Percentiles rank a stretch among this genome's conserved stretches.
Conservation (phyloP, 2,888 invertebrate genomes). For the Cephus pulcher region DNA sequence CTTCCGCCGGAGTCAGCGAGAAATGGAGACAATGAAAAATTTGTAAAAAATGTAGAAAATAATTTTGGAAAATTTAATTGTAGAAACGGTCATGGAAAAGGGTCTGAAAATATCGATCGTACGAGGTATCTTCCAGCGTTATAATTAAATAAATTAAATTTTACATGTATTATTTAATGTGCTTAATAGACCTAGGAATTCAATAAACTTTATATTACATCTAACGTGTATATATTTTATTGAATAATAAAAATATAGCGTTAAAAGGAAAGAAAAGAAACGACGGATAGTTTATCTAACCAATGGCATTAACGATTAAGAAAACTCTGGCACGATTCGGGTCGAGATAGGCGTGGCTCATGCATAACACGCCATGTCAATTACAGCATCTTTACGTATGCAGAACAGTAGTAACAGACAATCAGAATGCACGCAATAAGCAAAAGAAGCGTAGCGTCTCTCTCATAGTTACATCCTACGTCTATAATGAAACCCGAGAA, state of each 20-base stretch:
- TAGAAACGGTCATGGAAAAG: background rate
- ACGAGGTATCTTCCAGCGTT: background rate
- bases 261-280: background rate
- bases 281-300: background rate
- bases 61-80: background rate
- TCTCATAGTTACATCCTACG: background rate
- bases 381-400: background rate
- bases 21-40: background rate
- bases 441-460: background rate
- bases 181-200: background rate
- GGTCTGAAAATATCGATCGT: background rate
- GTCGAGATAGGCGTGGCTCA: background rate
- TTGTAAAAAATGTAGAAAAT: background rate
- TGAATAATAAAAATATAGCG: background rate
- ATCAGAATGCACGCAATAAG: background rate
- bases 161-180: background rate
- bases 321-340: background rate
- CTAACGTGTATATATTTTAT: background rate
- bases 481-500: background rate
- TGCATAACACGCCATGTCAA: background rate
- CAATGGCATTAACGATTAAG: background rate
- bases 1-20: background rate
- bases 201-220: background rate
- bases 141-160: background rate
- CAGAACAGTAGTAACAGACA: conserved; percentile 2